These are phyloP conservation scores for Scomber colias DNA, from an alignment of 2,113 vertebrate genomes.

Conservation along the genomic window DNA sequence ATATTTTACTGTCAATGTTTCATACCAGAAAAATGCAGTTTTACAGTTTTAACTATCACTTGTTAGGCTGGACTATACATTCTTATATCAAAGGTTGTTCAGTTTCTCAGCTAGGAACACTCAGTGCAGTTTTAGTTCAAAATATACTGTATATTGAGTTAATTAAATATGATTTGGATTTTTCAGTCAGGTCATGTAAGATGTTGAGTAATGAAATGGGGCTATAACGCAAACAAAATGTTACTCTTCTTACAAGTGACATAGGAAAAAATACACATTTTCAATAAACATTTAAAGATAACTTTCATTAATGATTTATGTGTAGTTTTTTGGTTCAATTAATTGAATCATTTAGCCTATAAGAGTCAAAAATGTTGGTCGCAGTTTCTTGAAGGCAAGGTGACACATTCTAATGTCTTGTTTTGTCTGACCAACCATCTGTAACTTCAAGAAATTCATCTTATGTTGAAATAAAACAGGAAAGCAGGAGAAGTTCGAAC, in stretches of 20 bases:
- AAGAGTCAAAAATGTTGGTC: not conserved
- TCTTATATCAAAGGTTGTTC: not conserved
- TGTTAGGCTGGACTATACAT: not conserved
- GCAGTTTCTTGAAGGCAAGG: no score
- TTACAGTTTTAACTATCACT: not conserved
- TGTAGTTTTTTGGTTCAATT: no score
- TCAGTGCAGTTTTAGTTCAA: not conserved
- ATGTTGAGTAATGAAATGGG: not conserved
- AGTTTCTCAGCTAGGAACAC: not conserved
- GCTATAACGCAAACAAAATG: not conserved
- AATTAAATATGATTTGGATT: not conserved
- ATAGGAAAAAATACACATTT: no score
- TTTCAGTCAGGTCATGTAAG: not conserved
- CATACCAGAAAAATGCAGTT: not conserved
- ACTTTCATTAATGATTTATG: no score
- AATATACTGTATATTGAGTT: not conserved
- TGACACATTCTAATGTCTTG: not conserved
- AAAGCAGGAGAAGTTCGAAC: not conserved
- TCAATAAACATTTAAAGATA: no score
- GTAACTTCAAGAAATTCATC: no score
- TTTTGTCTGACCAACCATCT: no score
- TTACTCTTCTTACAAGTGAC: not conserved
- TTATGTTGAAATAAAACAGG: no score
- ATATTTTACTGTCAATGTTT: constrained; percentile 4
- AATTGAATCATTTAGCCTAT: no score